A percentile compares a stretch with the other conserved stretches of the same genome.
Conservation (phyloP, 2,888 invertebrate species). For the Caenorhabditis sp. region DNA sequence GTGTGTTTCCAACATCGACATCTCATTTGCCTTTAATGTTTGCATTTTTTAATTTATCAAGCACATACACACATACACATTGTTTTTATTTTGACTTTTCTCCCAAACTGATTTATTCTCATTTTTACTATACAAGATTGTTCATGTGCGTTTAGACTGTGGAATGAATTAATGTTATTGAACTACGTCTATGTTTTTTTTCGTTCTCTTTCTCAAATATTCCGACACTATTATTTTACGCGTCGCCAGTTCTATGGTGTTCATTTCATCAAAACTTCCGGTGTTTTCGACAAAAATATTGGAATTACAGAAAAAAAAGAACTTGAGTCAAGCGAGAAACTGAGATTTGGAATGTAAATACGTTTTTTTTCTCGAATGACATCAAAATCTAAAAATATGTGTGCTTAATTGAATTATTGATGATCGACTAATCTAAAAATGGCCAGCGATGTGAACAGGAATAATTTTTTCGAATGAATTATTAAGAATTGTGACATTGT, state of each 20-base stretch:
- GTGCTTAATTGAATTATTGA: not conserved
- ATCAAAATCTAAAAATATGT: not conserved
- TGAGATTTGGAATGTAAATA: no score
- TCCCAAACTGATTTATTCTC: slow-evolving; percentile 1
- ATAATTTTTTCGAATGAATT: not conserved
- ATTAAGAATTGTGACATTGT: not conserved
- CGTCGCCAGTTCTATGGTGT: slow-evolving; percentile 10
- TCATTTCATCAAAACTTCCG: slow-evolving; percentile 4
- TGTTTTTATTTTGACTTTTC: slow-evolving; percentile 2
- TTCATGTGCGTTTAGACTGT: slow-evolving; percentile 37
- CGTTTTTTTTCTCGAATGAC: not conserved
- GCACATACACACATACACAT: slow-evolving; percentile 1
- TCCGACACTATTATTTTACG: slow-evolving; percentile 12
- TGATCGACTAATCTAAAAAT: not conserved
- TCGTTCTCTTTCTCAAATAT: not conserved
- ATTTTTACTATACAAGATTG: slow-evolving; percentile 1
- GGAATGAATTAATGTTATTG: slow-evolving; percentile 43
- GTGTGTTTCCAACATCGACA: not conserved
- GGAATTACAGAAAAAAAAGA: not conserved
- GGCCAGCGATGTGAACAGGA: not conserved
- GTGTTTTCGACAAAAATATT: slow-evolving; percentile 2
- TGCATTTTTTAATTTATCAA: slow-evolving; percentile 3
- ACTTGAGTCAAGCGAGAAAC: no score
- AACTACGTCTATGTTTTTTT: slow-evolving; percentile 7
- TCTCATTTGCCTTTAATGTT: not conserved